phyloP scores from a whole-genome alignment of 1,140 invertebrate species.

The Frieseomelitta varia region DNA sequence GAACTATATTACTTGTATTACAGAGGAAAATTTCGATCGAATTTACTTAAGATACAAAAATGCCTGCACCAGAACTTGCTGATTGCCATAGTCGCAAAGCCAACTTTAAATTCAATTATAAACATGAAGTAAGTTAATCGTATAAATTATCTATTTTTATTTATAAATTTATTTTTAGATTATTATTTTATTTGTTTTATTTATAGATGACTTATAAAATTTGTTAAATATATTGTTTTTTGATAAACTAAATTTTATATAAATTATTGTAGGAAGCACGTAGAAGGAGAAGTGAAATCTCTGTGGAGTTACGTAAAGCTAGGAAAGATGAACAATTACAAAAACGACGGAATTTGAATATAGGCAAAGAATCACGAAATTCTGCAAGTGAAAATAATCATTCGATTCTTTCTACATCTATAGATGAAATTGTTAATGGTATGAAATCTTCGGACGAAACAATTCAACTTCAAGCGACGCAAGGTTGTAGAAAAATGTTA shows the following conservation, averaged over 20 bases:
- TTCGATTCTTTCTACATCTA: constrained; percentile 79
- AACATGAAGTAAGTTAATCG: constrained; percentile 65
- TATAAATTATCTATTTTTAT: constrained; percentile 14
- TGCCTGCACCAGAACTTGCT: constrained; percentile 62
- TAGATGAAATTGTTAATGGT: constrained; percentile 86
- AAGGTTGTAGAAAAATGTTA: constrained; percentile 93
- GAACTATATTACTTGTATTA: background rate
- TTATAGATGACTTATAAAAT: background rate
- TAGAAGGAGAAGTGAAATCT: constrained; percentile 92
- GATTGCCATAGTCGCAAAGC: constrained; percentile 56
- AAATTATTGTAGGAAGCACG: constrained; percentile 88
- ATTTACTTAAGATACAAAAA: constrained; percentile 33
- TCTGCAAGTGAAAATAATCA: constrained; percentile 83
- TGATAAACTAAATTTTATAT: background rate
- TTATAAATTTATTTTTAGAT: background rate
- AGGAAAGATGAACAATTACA: constrained; percentile 97
- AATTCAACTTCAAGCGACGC: constrained; percentile 86
- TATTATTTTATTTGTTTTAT: background rate
- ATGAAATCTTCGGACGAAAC: constrained; percentile 85
- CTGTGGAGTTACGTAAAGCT: constrained; percentile 94
- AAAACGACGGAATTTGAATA: constrained; percentile 94
- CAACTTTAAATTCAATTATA: constrained; percentile 69
- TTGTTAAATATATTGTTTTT: no score
- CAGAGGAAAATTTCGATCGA: background rate
- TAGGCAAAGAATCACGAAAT: constrained; percentile 80